phyloP scores from a whole-genome alignment of 2,797 vertebrate species.

The Emydoidea blandingii region DNA sequence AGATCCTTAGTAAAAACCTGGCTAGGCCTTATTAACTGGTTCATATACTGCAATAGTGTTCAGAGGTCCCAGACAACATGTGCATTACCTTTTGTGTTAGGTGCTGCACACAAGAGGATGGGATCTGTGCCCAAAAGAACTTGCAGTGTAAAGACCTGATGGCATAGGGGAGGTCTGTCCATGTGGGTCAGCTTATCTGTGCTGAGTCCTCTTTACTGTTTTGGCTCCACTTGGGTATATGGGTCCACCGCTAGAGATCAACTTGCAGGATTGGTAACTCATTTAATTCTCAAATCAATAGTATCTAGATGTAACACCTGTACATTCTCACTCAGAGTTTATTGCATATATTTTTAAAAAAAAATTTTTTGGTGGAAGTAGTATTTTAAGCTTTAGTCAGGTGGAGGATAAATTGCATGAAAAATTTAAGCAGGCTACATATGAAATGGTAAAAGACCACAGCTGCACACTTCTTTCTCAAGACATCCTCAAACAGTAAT shows the following conservation, averaged over 20 bases:
- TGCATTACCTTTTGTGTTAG: background rate
- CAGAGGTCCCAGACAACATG: background rate
- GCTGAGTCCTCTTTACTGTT: background rate
- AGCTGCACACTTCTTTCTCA: background rate
- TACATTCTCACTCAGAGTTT: background rate
- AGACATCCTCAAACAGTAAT: background rate
- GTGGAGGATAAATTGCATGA: background rate
- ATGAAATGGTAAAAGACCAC: background rate
- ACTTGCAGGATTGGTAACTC: background rate
- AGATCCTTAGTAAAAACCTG: background rate
- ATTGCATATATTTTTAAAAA: background rate
- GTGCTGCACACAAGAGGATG: rapidly evolving
- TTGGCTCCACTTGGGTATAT: background rate
- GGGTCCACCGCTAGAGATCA: background rate
- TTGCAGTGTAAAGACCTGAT: background rate
- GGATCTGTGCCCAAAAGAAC: background rate
- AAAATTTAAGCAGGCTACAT: background rate
- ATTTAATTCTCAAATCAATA: background rate
- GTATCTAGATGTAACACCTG: background rate
- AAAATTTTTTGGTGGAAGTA: too few relatives aligned
- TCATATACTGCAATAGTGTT: background rate
- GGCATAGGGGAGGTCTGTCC: background rate
- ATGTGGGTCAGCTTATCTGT: background rate
- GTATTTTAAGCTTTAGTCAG: background rate
- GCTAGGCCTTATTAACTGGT: background rate